phyloP scores from a whole-genome alignment of 2,888 invertebrate species.

The Amphimallon solstitiale region DNA sequence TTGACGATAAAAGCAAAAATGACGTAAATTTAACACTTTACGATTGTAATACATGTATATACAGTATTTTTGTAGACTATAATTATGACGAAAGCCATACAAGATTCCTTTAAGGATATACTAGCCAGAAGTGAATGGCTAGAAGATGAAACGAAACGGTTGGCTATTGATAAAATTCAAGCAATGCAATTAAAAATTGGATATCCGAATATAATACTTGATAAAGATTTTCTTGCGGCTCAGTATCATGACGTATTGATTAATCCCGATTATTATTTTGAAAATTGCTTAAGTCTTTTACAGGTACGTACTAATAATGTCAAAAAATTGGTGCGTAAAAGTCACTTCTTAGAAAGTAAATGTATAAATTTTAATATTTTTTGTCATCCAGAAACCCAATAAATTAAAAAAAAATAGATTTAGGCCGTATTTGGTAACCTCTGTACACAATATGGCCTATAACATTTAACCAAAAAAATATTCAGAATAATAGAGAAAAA shows the following conservation, averaged over 20 bases:
- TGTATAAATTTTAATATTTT: background rate
- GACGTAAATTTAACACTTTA: slow-evolving; percentile 62
- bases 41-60: background rate
- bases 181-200: slow-evolving; percentile 90
- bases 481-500: no score
- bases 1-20: slow-evolving; percentile 88
- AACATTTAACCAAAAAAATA: no score
- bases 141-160: slow-evolving; percentile 79
- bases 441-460: no score
- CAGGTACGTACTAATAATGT: no score
- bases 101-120: slow-evolving; percentile 84
- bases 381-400: background rate
- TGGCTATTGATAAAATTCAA: slow-evolving; percentile 85
- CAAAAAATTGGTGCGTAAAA: background rate
- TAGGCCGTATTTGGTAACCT: no score
- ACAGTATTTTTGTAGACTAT: slow-evolving; percentile 64
- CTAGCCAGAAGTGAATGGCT: slow-evolving; percentile 85
- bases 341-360: no score
- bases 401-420: no score
- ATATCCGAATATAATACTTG: slow-evolving; percentile 89
- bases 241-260: slow-evolving; percentile 83
- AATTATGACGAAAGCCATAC: slow-evolving; percentile 88
- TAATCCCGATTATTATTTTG: slow-evolving; percentile 80
- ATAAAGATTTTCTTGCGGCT: slow-evolving; percentile 75
- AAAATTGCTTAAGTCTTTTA: slow-evolving; percentile 79